phyloP scores from a whole-genome alignment of 1,140 invertebrate species.

The Macrotrachela quadricornifera region DNA sequence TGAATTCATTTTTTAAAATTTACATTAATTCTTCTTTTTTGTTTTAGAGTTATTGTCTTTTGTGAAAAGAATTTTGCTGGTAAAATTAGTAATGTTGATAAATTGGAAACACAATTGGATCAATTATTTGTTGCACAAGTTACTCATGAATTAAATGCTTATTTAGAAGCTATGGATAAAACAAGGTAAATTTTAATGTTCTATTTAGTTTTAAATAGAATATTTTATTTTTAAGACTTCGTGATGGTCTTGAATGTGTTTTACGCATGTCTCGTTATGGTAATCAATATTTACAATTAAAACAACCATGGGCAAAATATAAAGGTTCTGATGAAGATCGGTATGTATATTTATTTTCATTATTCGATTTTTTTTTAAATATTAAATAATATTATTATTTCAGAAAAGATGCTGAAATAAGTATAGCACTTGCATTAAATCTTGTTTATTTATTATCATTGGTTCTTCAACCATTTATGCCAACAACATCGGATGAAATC shows the following conservation, averaged over 20 bases:
- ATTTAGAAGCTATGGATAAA: conserved; percentile 56
- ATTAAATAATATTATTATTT: neutral
- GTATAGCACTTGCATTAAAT: neutral
- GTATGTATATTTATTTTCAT: neutral
- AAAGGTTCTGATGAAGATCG: conserved; percentile 7
- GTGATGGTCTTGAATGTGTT: conserved; percentile 65
- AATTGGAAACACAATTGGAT: conserved; percentile 43
- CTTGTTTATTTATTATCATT: neutral
- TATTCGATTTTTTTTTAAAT: neutral
- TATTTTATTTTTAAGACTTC: conserved; percentile 32
- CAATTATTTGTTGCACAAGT: conserved; percentile 46
- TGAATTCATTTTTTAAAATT: conserved; percentile 1
- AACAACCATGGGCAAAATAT: conserved; percentile 58
- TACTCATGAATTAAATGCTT: conserved; percentile 56
- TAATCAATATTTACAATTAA: conserved; percentile 83
- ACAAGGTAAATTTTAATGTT: conserved; percentile 34
- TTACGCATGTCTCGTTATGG: conserved; percentile 68
- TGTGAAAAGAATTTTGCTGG: conserved; percentile 61
- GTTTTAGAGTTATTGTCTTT: conserved; percentile 57
- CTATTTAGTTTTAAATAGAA: neutral
- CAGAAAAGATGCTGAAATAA: neutral
- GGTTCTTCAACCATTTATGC: conserved; percentile 5
- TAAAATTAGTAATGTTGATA: no score
- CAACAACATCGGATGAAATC: neutral
- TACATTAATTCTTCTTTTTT: conserved; percentile 8